Conservation (phyloP, 1,140 invertebrate species). For the Rhyzopertha dominica region DNA sequence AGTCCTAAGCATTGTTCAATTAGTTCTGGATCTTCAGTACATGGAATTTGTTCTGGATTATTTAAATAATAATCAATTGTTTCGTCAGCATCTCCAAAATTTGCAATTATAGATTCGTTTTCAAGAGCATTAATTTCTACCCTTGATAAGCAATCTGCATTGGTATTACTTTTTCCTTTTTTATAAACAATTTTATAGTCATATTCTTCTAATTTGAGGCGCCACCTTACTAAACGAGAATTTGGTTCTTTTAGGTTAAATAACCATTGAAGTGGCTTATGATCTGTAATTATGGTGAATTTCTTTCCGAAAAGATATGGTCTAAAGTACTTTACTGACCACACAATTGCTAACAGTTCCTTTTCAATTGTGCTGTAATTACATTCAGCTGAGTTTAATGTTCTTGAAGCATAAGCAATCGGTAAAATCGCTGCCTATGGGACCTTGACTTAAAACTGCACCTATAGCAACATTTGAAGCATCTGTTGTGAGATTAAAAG, state of each 20-base stretch:
- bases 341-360: slow-evolving; percentile 45
- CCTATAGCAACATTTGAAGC: slow-evolving; percentile 21
- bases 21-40: not conserved
- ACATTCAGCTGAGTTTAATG: slow-evolving; percentile 43
- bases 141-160: slow-evolving; percentile 36
- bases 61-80: not conserved
- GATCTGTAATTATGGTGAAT: slow-evolving; percentile 52
- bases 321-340: slow-evolving; percentile 46
- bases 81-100: not conserved
- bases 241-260: slow-evolving; percentile 47
- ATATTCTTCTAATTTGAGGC: slow-evolving; percentile 46
- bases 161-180: slow-evolving; percentile 37
- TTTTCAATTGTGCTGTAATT: slow-evolving; percentile 46
- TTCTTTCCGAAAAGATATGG: slow-evolving; percentile 48
- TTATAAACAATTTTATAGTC: slow-evolving; percentile 47
- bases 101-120: not conserved
- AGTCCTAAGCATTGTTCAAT: no score
- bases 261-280: slow-evolving; percentile 49
- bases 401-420: slow-evolving; percentile 43
- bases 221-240: slow-evolving; percentile 46
- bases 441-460: slow-evolving; percentile 21
- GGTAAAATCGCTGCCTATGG: slow-evolving; percentile 27
- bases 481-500: slow-evolving; percentile 28
- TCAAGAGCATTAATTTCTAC: slow-evolving; percentile 5
- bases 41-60: not conserved